Base-by-base conservation (phyloP, 2,888 invertebrate genomes). In the Mayetiola destructor region DNA sequence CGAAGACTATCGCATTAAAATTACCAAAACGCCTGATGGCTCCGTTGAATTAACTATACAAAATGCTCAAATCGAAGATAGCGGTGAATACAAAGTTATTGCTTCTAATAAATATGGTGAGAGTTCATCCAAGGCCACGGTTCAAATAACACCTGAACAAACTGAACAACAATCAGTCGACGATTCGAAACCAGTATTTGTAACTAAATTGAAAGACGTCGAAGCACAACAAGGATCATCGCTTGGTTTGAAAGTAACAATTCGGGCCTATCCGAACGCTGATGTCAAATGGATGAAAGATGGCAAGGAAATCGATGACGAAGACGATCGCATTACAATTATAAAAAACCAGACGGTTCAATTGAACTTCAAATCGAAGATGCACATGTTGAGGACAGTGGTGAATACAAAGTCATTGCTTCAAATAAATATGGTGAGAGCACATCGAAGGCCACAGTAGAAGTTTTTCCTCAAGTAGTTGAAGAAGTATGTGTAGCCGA, bases 401-500 rank as follows among this genome's bases (percentile, higher is more conserved):
- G 92, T 3, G 80, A 81, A 56, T 95, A 91, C 73, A 84, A 82
- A 1, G 76, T 92, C 56, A 80, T 80, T 63, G 83, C 87, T 0
- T 82, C 80, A 64, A 93, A 92, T 71, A 83, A 85, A 66, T 85
- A 84, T 70, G 92, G 91, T 16, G 3, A 12, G 9, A 12, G 76
- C 37, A 37, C 37, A 5, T 37, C 37, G 14, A 14, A 14, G 3
- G 37, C 37, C n/a, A 37, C 12, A 5, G 14, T 37, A 5, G 4
- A 12, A 37, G 9, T 37, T 6, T 4, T 14, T n/a, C 37, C 37
- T n/a, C 9, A 37, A 37, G 75, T 76, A 53, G 77, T 85, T 3
- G 75, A 77, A 60, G 79, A 89, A 0, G 76, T 80, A 27, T 82
- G 84, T 62, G 78, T 84, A 6, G 81, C 80, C 65, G 85, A 86